Evolutionary conservation across 2,797 vertebrate species (phyloP).

Genomic region (Mus caroli): DNA sequence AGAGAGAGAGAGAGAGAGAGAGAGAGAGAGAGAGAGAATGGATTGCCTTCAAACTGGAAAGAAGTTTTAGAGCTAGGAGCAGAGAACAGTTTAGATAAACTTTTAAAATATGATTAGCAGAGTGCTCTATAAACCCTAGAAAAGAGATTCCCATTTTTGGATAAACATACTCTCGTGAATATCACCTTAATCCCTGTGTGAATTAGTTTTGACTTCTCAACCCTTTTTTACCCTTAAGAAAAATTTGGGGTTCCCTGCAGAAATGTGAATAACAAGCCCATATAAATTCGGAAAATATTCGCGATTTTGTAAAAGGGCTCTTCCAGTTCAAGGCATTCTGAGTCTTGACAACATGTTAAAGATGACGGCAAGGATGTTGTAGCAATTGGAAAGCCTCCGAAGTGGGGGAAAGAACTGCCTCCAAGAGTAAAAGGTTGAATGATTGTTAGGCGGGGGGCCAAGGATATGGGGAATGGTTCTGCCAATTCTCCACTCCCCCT

Average conservation of each 20-base stretch:
- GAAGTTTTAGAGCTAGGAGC: not conserved
- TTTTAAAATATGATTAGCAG: not conserved
- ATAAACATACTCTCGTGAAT: not conserved
- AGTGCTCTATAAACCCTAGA: not conserved
- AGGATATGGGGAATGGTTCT: slow-evolving; percentile 72
- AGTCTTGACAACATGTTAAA: slow-evolving; percentile 32
- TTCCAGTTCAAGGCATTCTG: slow-evolving; percentile 20
- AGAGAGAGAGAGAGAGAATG: not conserved
- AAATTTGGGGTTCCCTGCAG: not conserved
- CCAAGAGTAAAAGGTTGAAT: slow-evolving; percentile 81
- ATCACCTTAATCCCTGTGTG: not conserved
- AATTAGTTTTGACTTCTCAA: not conserved
- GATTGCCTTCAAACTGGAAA: not conserved
- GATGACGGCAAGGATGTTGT: slow-evolving; percentile 61
- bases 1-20: not conserved
- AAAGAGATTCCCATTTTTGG: not conserved
- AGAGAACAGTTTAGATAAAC: not conserved
- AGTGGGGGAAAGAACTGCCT: slow-evolving; percentile 68
- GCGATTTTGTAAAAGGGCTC: slow-evolving; percentile 9
- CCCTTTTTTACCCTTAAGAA: not conserved
- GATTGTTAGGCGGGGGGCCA: slow-evolving; percentile 78
- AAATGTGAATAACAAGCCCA: not conserved
- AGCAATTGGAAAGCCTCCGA: slow-evolving; percentile 75
- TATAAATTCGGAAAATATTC: not conserved
- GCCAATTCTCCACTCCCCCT: slow-evolving; percentile 81